Evolutionary conservation across 2,888 invertebrate species (phyloP).

Genomic region (Portevinia maculata): DNA sequence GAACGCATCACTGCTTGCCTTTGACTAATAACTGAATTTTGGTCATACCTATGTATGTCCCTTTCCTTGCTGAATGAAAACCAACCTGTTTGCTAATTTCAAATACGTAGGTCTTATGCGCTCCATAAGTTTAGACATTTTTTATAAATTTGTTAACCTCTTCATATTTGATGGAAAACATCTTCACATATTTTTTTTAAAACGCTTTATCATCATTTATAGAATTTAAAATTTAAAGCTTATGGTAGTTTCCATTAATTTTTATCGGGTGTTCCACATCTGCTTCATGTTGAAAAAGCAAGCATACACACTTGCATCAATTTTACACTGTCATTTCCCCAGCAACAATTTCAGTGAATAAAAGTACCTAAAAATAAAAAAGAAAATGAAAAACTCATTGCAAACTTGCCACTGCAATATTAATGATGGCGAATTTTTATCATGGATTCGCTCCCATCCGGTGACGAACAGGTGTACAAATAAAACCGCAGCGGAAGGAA

Average conservation of each 20-base stretch:
- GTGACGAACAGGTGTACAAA: slow-evolving; percentile 67
- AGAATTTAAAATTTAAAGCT: not conserved
- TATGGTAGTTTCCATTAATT: not conserved
- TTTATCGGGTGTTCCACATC: not conserved
- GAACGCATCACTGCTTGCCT: no score
- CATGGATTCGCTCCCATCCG: slow-evolving; percentile 31
- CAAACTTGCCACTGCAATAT: slow-evolving; percentile 71
- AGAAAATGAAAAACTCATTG: slow-evolving; percentile 56
- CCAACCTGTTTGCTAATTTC: no score
- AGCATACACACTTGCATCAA: slow-evolving; percentile 28
- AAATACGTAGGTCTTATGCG: no score
- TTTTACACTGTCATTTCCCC: slow-evolving; percentile 63
- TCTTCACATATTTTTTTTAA: no score
- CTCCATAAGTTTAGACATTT: no score
- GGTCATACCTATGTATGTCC: no score
- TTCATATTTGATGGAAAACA: no score
- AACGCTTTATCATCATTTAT: not conserved
- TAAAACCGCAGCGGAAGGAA: slow-evolving; percentile 58
- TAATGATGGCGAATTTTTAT: slow-evolving; percentile 68
- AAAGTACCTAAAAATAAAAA: no score
- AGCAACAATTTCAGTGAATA: slow-evolving; percentile 24
- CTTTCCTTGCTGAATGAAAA: no score
- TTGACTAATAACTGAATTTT: no score
- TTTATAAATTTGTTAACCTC: no score
- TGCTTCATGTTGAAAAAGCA: slow-evolving; percentile 7